Percentiles rank a stretch among this genome's conserved stretches.
These are phyloP conservation scores for Bombus haemorrhoidalis DNA, from an alignment of 1,140 invertebrate species.

Conservation along the genomic window DNA sequence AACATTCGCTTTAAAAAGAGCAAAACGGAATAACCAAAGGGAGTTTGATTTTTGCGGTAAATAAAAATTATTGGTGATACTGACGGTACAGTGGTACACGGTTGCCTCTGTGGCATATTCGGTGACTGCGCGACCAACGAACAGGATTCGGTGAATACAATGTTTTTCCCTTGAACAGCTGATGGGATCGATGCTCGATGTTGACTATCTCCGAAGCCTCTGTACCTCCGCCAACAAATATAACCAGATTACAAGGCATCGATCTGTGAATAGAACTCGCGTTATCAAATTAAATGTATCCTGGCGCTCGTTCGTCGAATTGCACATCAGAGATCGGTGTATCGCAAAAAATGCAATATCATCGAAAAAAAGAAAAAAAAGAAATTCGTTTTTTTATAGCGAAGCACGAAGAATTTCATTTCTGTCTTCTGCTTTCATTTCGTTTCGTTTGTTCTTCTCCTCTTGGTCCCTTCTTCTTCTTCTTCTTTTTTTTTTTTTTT, in stretches of 20 bases:
- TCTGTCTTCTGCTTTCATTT: background rate
- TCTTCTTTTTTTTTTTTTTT: background rate
- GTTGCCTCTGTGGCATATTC: background rate
- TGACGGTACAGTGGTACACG: background rate
- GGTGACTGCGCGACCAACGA: background rate
- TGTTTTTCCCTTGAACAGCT: background rate
- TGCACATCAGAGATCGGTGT: background rate
- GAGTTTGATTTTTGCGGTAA: background rate
- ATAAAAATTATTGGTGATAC: background rate
- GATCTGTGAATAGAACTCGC: background rate
- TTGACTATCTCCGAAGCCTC: conserved; percentile 10
- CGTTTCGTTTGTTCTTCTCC: background rate
- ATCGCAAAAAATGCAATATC: background rate
- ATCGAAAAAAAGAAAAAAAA: background rate
- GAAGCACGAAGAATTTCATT: background rate
- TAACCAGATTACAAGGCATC: conserved; percentile 13
- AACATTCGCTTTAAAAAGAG: background rate
- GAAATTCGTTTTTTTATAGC: background rate
- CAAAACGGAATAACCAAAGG: background rate
- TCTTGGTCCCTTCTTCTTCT: background rate
- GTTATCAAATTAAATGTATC: conserved; percentile 25
- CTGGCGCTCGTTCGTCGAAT: background rate
- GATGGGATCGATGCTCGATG: background rate
- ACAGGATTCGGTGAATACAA: background rate
- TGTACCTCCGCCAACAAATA: background rate